Percentiles rank a stretch among this genome's conserved stretches.
Conservation (phyloP, 1,140 invertebrate species). For the Vollenhovia emeryi region DNA sequence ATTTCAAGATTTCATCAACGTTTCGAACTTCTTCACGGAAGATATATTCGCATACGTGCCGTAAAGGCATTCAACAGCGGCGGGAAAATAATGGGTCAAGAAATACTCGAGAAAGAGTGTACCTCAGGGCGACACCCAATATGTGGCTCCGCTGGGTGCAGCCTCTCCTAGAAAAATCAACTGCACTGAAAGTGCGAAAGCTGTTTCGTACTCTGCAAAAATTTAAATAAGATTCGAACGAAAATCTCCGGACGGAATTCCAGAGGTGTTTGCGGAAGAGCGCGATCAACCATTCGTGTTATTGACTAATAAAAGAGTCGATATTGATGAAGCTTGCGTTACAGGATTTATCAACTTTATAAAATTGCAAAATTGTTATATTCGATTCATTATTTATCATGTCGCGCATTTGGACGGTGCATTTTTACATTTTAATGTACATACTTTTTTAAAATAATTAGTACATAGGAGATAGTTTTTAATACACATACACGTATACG, state of each 20-base stretch:
- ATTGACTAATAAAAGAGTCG: background rate
- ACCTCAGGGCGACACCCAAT: slow-evolving; percentile 59
- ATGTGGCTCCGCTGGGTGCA: slow-evolving; percentile 53
- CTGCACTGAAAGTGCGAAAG: slow-evolving; percentile 41
- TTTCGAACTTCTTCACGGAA: background rate
- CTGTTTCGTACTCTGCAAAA: slow-evolving; percentile 59
- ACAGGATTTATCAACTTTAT: background rate
- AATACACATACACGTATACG: background rate
- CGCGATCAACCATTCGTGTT: slow-evolving; percentile 22
- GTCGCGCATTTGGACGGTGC: background rate
- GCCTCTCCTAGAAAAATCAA: slow-evolving; percentile 66
- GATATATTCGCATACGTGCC: slow-evolving; percentile 43
- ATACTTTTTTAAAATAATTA: slow-evolving; percentile 1
- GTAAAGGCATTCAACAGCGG: slow-evolving; percentile 46
- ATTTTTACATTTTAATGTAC: background rate
- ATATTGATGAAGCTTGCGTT: slow-evolving; percentile 22
- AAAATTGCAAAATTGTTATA: background rate
- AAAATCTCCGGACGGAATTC: slow-evolving; percentile 33
- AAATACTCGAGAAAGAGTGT: slow-evolving; percentile 64
- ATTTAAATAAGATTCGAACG: slow-evolving; percentile 66
- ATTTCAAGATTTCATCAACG: slow-evolving; percentile 20
- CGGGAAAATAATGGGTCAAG: slow-evolving; percentile 69
- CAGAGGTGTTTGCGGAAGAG: slow-evolving; percentile 21
- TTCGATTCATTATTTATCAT: background rate
- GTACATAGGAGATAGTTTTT: background rate